Conservation (phyloP, 2,888 invertebrate species). For the Autographa gamma region DNA sequence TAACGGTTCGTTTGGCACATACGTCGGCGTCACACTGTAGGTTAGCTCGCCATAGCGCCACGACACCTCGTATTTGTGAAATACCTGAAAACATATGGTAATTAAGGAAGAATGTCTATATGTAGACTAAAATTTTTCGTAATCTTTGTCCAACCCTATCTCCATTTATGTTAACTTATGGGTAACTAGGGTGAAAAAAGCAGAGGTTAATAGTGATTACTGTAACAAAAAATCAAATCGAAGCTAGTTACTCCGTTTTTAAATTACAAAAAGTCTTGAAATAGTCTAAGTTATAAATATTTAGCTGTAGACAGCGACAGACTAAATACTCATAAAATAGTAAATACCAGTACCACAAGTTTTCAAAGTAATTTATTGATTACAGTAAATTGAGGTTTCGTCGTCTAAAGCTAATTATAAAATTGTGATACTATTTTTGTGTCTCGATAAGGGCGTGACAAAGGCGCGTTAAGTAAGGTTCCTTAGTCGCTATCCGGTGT, state of each 20-base stretch:
- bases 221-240: background rate
- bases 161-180: no score
- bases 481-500: background rate
- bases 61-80: conserved; percentile 91
- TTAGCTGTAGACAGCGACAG: background rate
- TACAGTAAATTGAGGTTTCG: background rate
- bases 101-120: conserved; percentile 17
- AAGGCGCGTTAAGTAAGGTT: background rate
- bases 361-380: background rate
- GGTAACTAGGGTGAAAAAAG: no score
- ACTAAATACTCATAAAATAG: background rate
- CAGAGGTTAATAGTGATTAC: background rate
- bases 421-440: background rate
- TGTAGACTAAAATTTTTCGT: background rate
- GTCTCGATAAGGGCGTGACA: background rate
- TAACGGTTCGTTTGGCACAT: conserved; percentile 92
- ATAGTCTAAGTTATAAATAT: background rate
- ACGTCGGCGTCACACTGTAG: conserved; percentile 93
- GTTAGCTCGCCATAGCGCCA: conserved; percentile 91
- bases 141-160: no score
- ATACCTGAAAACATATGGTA: conserved; percentile 87
- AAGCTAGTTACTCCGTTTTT: background rate
- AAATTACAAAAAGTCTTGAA: background rate
- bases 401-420: background rate
- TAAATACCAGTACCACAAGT: background rate